Conservation (phyloP, 2,113 vertebrate genomes). For the Ochotona princeps region DNA sequence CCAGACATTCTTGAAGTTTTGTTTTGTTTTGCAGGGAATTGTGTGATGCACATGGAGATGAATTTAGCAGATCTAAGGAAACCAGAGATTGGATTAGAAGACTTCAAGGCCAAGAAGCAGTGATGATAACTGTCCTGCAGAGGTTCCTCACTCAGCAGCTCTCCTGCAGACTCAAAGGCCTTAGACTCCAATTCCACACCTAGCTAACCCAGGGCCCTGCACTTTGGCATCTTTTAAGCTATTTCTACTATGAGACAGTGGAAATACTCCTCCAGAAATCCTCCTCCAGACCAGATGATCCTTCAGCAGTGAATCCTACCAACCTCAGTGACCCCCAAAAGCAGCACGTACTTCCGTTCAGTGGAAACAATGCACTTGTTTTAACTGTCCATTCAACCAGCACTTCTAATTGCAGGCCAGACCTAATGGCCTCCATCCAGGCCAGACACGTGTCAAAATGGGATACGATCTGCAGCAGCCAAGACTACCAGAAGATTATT, state of each 20-base stretch:
- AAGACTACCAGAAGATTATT: background rate
- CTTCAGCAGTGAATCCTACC: background rate
- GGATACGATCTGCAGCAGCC: background rate
- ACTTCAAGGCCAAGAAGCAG: background rate
- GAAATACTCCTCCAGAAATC: background rate
- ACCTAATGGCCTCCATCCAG: background rate
- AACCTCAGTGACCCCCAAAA: background rate
- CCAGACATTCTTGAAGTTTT: background rate
- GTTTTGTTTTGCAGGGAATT: background rate
- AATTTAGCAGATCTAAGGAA: background rate
- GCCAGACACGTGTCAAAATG: background rate
- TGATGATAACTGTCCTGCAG: background rate
- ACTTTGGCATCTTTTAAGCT: background rate
- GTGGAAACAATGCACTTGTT: no score
- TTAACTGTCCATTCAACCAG: background rate
- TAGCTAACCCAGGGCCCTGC: background rate
- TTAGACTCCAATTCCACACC: background rate
- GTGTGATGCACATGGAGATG: background rate
- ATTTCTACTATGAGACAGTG: background rate
- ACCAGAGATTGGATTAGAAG: background rate
- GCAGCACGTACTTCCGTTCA: background rate
- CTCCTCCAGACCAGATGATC: background rate
- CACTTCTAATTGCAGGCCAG: background rate
- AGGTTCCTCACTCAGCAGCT: background rate
- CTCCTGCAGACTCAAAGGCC: background rate